These are phyloP conservation scores for Trichoplusia ni DNA, from an alignment of 1,140 invertebrate genomes.

Conservation along the genomic window DNA sequence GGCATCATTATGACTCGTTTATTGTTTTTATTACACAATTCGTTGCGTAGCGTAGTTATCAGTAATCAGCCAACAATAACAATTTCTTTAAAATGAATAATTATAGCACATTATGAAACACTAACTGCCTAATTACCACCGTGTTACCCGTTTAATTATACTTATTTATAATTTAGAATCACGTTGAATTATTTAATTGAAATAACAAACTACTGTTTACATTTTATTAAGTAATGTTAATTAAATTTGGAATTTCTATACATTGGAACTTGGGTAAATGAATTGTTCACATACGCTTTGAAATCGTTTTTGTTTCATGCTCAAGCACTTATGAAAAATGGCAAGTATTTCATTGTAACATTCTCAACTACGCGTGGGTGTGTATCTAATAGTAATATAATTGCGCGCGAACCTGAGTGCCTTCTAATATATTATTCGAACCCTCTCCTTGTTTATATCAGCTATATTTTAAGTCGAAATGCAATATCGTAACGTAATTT, in stretches of 20 bases:
- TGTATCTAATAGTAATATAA: slow-evolving; percentile 56
- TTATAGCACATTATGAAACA: background rate
- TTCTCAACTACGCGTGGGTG: slow-evolving; percentile 29
- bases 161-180: no score
- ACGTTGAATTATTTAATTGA: no score
- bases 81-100: slow-evolving; percentile 1
- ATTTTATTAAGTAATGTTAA: no score
- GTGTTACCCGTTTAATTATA: no score
- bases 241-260: no score
- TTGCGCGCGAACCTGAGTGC: slow-evolving; percentile 49
- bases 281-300: no score
- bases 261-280: no score
- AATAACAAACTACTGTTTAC: no score
- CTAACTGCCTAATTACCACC: background rate
- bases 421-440: slow-evolving; percentile 63
- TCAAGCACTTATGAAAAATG: no score
- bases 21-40: no score
- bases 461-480: slow-evolving; percentile 73
- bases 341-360: background rate
- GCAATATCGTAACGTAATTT: slow-evolving; percentile 80
- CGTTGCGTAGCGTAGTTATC: background rate
- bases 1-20: background rate
- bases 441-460: slow-evolving; percentile 71
- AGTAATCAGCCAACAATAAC: slow-evolving; percentile 10
- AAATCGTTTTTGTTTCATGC: no score